phyloP scores from a whole-genome alignment of 2,888 invertebrate genomes.

The Thecophora atra region DNA sequence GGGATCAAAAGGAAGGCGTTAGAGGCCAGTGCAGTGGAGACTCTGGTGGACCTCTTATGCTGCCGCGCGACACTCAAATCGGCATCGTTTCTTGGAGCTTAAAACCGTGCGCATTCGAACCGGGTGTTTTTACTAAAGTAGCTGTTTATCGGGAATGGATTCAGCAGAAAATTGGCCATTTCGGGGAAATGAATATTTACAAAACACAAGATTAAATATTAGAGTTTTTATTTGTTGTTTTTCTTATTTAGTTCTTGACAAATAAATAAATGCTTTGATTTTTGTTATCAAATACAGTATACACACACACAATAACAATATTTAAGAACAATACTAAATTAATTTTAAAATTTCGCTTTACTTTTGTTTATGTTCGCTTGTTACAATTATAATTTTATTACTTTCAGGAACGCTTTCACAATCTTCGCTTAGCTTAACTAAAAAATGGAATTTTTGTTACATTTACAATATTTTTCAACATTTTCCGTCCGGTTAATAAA shows the following conservation, averaged over 20 bases:
- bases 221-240: background rate
- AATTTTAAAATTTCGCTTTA: too few relatives aligned
- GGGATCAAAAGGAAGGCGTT: slow-evolving; percentile 58
- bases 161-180: slow-evolving; percentile 47
- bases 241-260: background rate
- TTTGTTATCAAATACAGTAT: slow-evolving; percentile 2
- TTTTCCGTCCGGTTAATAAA: too few relatives aligned
- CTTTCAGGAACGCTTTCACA: too few relatives aligned
- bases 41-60: slow-evolving; percentile 66
- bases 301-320: too few relatives aligned
- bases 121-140: slow-evolving; percentile 66
- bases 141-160: slow-evolving; percentile 63
- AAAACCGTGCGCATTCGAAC: slow-evolving; percentile 65
- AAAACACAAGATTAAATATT: slow-evolving; percentile 19
- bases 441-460: too few relatives aligned
- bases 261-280: slow-evolving; percentile 26
- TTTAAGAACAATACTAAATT: too few relatives aligned
- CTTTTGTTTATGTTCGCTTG: too few relatives aligned
- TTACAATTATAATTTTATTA: too few relatives aligned
- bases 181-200: too few relatives aligned
- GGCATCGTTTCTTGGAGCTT: slow-evolving; percentile 67
- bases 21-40: slow-evolving; percentile 67
- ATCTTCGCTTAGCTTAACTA: too few relatives aligned
- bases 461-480: too few relatives aligned
- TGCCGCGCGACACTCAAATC: slow-evolving; percentile 53